Evolutionary conservation across 1,140 invertebrate genomes (phyloP).

Genomic region (Chrysoperla carnea): DNA sequence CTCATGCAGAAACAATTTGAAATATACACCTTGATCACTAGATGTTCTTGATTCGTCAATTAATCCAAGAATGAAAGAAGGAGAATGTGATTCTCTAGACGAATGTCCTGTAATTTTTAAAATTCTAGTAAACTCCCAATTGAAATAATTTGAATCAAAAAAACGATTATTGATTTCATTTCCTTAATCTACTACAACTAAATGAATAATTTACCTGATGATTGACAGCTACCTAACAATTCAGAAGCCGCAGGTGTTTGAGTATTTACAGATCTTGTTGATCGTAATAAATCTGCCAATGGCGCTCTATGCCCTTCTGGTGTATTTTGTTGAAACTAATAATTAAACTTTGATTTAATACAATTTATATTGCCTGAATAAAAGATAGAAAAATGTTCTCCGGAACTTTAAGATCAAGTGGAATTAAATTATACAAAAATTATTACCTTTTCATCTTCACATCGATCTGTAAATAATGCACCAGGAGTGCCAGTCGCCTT

Average conservation of each 20-base stretch:
- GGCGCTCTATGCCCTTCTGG: slow-evolving; percentile 73
- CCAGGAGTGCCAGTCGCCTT: slow-evolving; percentile 23
- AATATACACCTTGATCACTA: background rate
- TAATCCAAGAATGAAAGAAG: background rate
- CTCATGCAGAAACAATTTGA: too few species aligned
- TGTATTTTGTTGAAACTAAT: slow-evolving; percentile 27
- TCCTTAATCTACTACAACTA: background rate
- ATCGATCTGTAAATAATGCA: slow-evolving; percentile 19
- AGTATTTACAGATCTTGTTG: slow-evolving; percentile 59
- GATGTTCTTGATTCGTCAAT: background rate
- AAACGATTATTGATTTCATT: too few species aligned
- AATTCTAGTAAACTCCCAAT: slow-evolving; percentile 2
- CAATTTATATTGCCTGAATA: background rate
- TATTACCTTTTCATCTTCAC: slow-evolving; percentile 23
- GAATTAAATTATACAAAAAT: background rate
- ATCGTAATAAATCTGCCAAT: slow-evolving; percentile 52
- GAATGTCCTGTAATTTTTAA: background rate
- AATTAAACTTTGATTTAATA: background rate
- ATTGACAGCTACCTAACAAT: slow-evolving; percentile 31
- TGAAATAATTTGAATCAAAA: background rate
- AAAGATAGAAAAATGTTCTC: background rate
- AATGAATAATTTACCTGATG: slow-evolving; percentile 27
- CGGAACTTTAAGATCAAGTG: too few species aligned
- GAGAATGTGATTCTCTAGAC: background rate
- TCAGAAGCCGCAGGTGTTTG: slow-evolving; percentile 50